Conservation (phyloP, 1,140 invertebrate genomes). For the Adelges cooleyi region DNA sequence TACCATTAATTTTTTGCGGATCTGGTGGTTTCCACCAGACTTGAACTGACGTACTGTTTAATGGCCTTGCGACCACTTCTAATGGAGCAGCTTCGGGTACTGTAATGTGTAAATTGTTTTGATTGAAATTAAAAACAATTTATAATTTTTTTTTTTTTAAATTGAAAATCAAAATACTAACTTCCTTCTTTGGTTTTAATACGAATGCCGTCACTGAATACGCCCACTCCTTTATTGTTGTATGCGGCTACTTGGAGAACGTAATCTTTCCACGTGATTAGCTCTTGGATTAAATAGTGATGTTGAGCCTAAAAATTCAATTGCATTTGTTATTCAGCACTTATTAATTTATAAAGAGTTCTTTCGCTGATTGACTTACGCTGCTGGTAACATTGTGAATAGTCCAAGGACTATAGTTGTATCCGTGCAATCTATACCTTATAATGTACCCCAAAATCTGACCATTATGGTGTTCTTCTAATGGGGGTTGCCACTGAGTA, state of each 20-base stretch:
- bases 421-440: constrained; percentile 79
- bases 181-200: constrained; percentile 90
- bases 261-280: constrained; percentile 97
- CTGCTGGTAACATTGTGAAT: constrained; percentile 84
- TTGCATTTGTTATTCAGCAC: background rate
- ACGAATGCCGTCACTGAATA: constrained; percentile 79
- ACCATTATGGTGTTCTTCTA: constrained; percentile 87
- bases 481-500: constrained; percentile 91
- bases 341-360: background rate
- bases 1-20: constrained; percentile 95
- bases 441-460: constrained; percentile 87
- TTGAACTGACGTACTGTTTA: constrained; percentile 76
- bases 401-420: constrained; percentile 79
- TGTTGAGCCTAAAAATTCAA: constrained; percentile 53
- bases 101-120: constrained; percentile 34
- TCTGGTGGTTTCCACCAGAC: constrained; percentile 85
- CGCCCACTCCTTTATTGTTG: constrained; percentile 91
- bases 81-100: constrained; percentile 84
- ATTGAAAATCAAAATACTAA: constrained; percentile 32
- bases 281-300: constrained; percentile 81
- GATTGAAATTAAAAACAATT: background rate
- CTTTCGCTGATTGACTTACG: constrained; percentile 34
- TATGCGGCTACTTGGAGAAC: constrained; percentile 93
- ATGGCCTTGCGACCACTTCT: constrained; percentile 58
- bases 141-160: background rate